A percentile compares a stretch with the other conserved stretches of the same genome.
These are phyloP conservation scores for Scolopax mira DNA, from an alignment of 2,113 vertebrate species.

Conservation along the genomic window DNA sequence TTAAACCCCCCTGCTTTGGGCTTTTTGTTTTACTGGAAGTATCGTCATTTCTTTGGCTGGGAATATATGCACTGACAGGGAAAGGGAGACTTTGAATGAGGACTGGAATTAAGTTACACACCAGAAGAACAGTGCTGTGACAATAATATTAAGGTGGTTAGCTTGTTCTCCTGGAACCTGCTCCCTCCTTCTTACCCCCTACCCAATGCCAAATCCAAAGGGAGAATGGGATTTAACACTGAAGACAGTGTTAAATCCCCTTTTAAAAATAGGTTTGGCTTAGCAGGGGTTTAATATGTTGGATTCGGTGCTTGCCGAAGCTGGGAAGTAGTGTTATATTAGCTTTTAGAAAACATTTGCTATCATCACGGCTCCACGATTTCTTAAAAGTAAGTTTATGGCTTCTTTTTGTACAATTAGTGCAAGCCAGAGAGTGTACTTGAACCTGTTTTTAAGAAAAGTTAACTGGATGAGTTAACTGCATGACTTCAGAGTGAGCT, in stretches of 20 bases:
- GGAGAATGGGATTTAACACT: neutral
- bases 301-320: neutral
- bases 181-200: neutral
- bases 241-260: neutral
- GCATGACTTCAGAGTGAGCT: neutral
- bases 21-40: neutral
- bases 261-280: constrained; percentile 12
- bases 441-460: neutral
- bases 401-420: neutral
- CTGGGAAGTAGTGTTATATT: neutral
- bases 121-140: neutral
- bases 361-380: accelerated
- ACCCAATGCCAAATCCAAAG: neutral
- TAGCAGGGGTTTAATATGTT: neutral
- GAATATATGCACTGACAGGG: neutral
- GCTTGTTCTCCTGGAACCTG: neutral
- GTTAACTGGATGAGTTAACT: neutral
- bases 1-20: neutral
- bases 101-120: neutral
- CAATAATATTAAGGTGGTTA: neutral
- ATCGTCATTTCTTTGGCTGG: neutral
- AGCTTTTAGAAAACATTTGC: neutral
- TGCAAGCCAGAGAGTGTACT: neutral
- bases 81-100: neutral
- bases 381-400: neutral